Base-by-base conservation (phyloP, 92 coral and sea anemone species). In the Bergia sp. region DNA sequence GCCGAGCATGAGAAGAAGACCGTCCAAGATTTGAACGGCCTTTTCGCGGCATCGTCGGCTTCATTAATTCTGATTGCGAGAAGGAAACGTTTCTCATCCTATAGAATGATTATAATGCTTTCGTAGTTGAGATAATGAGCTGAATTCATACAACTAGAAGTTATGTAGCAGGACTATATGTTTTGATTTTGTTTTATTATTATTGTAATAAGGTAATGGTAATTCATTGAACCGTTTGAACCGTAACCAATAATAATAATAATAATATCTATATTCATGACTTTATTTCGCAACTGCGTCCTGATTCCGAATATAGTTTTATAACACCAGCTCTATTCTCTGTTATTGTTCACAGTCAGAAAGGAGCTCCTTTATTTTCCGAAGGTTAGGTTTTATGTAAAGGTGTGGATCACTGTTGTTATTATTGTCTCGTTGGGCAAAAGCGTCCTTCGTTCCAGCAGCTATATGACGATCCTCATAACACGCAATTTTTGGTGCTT, bases 381-480 rank as follows among this genome's bases (percentile, higher is more conserved):
- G 64, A 15, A 6, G 64, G n/a, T n/a, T n/a, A n/a, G n/a, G n/a
- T n/a, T n/a, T n/a, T n/a, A n/a, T n/a, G n/a, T n/a, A n/a, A n/a
- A n/a, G n/a, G n/a, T n/a, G n/a, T n/a, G n/a, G n/a, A n/a, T n/a
- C n/a, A n/a, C n/a, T n/a, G n/a, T n/a, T n/a, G n/a, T n/a, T n/a
- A n/a, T n/a, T n/a, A 76, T 76, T 76, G 29, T 76, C 80, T 76
- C 79, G 36, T 74, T 74, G 79, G 78, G 43, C 78, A 74, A 74
- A 0, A 74, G 74, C 37, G 74, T 69, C 74, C 74, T 69, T 69
- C 74, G 74, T 21, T 69, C 37, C 74, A 69, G 74, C 37, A 69
- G 74, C 74, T 69, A 69, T 5, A 74, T 74, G 45, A 74, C 29
- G 45, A 37, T 20, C 42, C 42, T 74, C 78, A 74, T 37, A 74